These are phyloP conservation scores for Nymphalis io DNA, from an alignment of 1,140 invertebrate species.

Conservation along the genomic window DNA sequence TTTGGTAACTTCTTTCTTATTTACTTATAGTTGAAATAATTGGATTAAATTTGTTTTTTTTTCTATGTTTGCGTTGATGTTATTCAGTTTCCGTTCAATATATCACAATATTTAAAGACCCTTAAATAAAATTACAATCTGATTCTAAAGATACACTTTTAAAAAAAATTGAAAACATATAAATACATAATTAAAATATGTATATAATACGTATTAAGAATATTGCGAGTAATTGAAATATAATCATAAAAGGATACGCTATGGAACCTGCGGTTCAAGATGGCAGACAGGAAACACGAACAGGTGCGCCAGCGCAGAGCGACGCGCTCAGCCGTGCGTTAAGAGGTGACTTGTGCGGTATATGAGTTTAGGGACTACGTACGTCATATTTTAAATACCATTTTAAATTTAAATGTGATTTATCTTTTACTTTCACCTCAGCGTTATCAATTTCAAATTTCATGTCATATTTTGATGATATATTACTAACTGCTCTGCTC, in stretches of 20 bases:
- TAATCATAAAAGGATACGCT: constrained; percentile 15
- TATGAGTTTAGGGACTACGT: constrained; percentile 28
- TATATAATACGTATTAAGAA: background rate
- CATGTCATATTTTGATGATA: too few species aligned
- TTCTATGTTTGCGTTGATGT: too few species aligned
- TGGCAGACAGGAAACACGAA: constrained; percentile 58
- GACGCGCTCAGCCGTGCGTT: constrained; percentile 49
- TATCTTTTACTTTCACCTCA: too few species aligned
- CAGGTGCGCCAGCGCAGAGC: constrained; percentile 57
- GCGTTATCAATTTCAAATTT: too few species aligned
- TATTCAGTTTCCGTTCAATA: too few species aligned
- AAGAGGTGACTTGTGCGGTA: constrained; percentile 28
- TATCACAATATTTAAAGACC: too few species aligned
- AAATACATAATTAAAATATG: too few species aligned
- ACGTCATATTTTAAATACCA: background rate
- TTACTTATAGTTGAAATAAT: background rate
- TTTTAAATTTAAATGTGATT: background rate
- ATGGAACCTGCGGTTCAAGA: constrained; percentile 43
- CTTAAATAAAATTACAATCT: too few species aligned
- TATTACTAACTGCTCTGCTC: too few species aligned
- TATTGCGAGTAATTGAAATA: background rate
- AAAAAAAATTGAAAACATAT: too few species aligned
- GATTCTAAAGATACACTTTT: too few species aligned
- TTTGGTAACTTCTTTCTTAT: background rate
- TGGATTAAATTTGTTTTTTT: background rate